A percentile compares a stretch with the other conserved stretches of the same genome.
phyloP scores from a whole-genome alignment of 2,113 vertebrate genomes.

The Silurus glanis region DNA sequence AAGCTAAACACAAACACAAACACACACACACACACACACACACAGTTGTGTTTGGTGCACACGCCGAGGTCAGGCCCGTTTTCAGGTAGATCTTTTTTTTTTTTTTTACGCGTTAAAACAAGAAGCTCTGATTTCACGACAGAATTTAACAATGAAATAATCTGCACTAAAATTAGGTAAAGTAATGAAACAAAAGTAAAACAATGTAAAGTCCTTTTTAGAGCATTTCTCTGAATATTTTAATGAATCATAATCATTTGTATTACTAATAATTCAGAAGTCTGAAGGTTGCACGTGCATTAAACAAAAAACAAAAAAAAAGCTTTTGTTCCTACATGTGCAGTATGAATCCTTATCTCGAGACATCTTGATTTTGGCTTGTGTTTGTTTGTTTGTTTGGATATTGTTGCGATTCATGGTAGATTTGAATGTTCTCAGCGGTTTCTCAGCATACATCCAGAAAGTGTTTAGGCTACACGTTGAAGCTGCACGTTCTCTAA shows the following conservation, averaged over 20 bases:
- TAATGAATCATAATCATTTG: too few species aligned
- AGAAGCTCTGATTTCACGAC: too few species aligned
- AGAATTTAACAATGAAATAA: too few species aligned
- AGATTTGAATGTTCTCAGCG: background rate
- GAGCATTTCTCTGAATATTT: background rate
- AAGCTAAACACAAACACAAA: background rate
- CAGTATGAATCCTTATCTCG: background rate
- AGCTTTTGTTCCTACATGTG: background rate
- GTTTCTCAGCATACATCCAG: background rate
- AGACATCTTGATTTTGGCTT: background rate
- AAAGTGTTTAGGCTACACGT: background rate
- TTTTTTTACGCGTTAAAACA: too few species aligned
- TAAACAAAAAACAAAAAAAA: background rate
- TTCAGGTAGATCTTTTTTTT: too few species aligned
- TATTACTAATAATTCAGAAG: background rate
- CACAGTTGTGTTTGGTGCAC: background rate
- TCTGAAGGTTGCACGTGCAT: background rate
- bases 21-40: background rate
- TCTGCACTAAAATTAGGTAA: too few species aligned
- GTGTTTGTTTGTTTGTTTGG: background rate
- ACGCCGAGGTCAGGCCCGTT: background rate
- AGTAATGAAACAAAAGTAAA: too few species aligned
- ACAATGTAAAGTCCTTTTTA: too few species aligned
- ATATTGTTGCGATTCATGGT: background rate
- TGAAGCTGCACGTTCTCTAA: background rate